These are phyloP conservation scores for Acrocephalus scirpaceus DNA, from an alignment of 2,797 vertebrate species.

Conservation along the genomic window DNA sequence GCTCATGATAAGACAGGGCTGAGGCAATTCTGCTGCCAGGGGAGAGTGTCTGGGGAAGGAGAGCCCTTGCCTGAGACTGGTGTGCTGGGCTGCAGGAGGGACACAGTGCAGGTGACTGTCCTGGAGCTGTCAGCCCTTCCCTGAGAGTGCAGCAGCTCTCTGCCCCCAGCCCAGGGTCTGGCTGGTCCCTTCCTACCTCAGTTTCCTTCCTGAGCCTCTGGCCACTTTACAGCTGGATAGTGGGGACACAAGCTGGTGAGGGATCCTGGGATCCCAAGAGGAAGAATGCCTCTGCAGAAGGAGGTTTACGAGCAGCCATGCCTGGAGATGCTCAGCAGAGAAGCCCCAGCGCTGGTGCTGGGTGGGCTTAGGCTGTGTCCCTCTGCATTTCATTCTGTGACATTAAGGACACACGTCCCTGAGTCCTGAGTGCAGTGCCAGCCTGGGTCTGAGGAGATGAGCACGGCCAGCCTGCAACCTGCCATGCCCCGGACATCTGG, in stretches of 20 bases:
- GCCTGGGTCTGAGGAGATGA: neutral
- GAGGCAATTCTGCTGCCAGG: neutral
- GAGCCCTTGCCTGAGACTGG: neutral
- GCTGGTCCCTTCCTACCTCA: fast-evolving
- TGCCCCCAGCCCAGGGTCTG: fast-evolving
- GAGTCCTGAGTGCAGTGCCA: neutral
- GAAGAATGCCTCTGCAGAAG: neutral
- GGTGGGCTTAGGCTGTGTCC: neutral
- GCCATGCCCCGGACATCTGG: neutral
- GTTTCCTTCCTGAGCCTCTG: neutral
- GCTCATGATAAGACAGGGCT: neutral
- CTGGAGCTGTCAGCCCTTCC: fast-evolving
- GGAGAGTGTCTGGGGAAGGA: fast-evolving
- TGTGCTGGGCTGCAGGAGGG: neutral
- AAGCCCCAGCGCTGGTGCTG: neutral
- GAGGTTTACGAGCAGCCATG: neutral
- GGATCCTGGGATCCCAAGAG: neutral
- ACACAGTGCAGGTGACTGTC: fast-evolving
- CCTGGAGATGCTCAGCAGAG: neutral
- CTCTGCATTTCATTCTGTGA: neutral
- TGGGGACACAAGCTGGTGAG: neutral
- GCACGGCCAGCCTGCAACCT: neutral
- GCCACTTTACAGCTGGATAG: neutral
- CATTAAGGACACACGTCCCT: fast-evolving
- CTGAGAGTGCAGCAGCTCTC: neutral